A percentile compares a stretch with the other conserved stretches of the same genome.
These are phyloP conservation scores for Drosophila subpulchrella DNA, from an alignment of 1,140 invertebrate genomes.

Conservation along the genomic window DNA sequence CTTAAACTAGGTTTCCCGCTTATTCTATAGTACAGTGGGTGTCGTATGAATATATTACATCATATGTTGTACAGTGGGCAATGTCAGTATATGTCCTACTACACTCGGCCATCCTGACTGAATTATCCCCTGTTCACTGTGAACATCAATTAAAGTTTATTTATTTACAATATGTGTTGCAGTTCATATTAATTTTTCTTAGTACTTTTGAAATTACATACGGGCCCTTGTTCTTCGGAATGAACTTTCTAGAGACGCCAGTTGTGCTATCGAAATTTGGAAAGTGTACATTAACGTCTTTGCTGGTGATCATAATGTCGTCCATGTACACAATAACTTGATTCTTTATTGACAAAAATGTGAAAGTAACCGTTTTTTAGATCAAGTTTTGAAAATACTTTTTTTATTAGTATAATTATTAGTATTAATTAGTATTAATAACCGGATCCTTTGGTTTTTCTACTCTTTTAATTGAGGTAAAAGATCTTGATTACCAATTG, in stretches of 20 bases:
- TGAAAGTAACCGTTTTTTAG: no score
- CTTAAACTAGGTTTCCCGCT: no score
- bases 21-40: no score
- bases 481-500: no score
- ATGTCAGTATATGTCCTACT: no score
- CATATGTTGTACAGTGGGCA: no score
- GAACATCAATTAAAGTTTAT: neutral
- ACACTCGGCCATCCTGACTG: neutral
- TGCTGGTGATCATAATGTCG: neutral
- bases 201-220: no score
- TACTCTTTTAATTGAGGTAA: neutral
- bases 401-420: neutral
- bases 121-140: neutral
- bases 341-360: neutral
- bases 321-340: neutral
- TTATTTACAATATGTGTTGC: no score
- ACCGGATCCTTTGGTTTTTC: neutral
- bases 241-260: neutral
- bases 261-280: neutral
- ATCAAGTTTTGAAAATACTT: neutral
- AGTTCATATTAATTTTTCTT: neutral
- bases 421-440: neutral
- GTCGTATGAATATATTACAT: no score
- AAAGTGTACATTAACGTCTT: neutral
- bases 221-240: constrained; percentile 1